Percentiles rank a stretch among this genome's conserved stretches.
Conservation (phyloP, 92 coral and sea anemone species). For the Parazoanthus atlanticus region DNA sequence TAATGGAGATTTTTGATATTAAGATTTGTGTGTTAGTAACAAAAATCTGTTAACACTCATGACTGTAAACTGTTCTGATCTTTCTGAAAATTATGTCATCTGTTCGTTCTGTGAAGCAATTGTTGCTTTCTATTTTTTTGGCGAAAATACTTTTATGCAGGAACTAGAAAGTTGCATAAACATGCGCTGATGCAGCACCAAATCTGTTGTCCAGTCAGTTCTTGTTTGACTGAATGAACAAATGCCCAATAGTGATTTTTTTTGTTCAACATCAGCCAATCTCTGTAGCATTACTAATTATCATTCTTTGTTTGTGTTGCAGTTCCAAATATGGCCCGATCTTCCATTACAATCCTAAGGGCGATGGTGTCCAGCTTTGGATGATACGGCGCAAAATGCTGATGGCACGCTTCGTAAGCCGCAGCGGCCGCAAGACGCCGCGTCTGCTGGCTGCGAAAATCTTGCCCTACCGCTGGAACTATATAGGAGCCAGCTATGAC, state of each 20-base stretch:
- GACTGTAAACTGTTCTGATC: too few relatives aligned
- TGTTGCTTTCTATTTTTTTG: too few relatives aligned
- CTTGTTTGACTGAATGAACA: too few relatives aligned
- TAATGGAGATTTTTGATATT: too few relatives aligned
- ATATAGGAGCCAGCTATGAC: constrained; percentile 71
- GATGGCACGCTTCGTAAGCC: constrained; percentile 65
- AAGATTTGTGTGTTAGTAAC: too few relatives aligned
- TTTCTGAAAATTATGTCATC: too few relatives aligned
- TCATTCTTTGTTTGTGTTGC: background rate
- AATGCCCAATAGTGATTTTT: background rate
- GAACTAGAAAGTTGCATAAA: too few relatives aligned
- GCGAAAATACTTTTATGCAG: too few relatives aligned
- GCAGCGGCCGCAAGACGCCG: constrained; percentile 70
- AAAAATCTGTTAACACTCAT: too few relatives aligned
- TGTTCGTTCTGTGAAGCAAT: too few relatives aligned
- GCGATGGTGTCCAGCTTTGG: constrained; percentile 82
- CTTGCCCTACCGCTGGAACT: constrained; percentile 65
- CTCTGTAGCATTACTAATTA: background rate
- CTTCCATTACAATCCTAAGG: constrained; percentile 81
- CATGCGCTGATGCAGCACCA: too few relatives aligned
- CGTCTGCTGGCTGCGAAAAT: constrained; percentile 54
- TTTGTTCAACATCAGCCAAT: background rate
- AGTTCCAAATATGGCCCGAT: constrained; percentile 69
- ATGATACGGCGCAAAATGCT: constrained; percentile 59
- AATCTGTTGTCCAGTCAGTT: too few relatives aligned